phyloP scores from a whole-genome alignment of 2,797 vertebrate genomes.

The Tauraco hartlaubi region DNA sequence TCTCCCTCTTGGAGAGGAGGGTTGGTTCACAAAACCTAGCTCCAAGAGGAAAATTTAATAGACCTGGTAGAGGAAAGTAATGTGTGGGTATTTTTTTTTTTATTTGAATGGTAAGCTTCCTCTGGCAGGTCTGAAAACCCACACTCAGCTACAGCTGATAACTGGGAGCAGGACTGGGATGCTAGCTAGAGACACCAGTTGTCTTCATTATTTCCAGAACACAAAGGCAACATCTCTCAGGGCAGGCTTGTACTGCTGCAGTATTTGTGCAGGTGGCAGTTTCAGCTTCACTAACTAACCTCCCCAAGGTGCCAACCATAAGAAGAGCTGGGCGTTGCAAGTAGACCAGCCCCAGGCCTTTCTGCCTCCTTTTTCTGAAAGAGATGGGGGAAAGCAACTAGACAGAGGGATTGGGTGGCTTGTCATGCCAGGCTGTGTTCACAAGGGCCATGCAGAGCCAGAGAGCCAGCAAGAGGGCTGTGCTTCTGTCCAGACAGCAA shows the following conservation, averaged over 20 bases:
- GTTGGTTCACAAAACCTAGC: neutral
- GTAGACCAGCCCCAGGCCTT: neutral
- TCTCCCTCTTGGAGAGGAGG: neutral
- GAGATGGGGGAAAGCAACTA: neutral
- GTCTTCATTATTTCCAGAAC: neutral
- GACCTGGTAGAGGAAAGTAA: neutral
- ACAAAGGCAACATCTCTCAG: neutral
- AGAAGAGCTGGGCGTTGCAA: neutral
- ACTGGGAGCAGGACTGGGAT: neutral
- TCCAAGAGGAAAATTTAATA: neutral
- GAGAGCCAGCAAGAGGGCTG: neutral
- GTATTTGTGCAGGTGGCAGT: neutral
- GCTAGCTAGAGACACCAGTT: neutral
- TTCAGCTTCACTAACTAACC: neutral
- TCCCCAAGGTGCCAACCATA: accelerated
- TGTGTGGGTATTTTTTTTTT: neutral
- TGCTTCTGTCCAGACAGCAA: neutral
- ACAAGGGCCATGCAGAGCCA: neutral
- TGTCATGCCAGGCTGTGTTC: neutral
- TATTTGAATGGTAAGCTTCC: neutral
- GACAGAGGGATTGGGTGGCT: neutral
- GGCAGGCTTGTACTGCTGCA: neutral
- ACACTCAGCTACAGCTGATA: neutral
- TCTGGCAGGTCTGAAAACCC: neutral
- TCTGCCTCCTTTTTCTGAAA: neutral